Conservation (phyloP, 2,113 vertebrate species). For the Melanerpes formicivorus region DNA sequence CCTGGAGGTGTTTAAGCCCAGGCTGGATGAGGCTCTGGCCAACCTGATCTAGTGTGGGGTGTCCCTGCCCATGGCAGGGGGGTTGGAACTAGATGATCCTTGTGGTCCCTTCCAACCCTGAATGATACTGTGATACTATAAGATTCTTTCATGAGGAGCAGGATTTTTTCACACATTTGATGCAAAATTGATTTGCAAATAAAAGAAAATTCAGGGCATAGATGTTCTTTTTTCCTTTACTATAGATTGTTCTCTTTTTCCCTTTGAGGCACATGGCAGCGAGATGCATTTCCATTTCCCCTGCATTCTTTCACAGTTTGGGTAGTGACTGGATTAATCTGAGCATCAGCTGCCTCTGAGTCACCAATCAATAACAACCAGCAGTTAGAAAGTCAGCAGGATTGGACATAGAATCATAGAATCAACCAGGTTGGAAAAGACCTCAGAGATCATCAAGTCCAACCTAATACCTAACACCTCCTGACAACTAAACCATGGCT, state of each 20-base stretch:
- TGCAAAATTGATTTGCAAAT: neutral
- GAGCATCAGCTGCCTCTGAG: neutral
- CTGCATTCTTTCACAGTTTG: neutral
- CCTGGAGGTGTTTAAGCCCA: too few species aligned
- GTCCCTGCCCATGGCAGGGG: too few species aligned
- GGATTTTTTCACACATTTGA: neutral
- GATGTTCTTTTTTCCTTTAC: too few species aligned
- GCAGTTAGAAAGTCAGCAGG: neutral
- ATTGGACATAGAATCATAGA: neutral
- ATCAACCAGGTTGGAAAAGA: too few species aligned
- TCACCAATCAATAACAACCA: neutral
- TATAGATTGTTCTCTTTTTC: neutral
- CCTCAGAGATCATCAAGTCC: too few species aligned
- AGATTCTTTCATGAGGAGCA: neutral
- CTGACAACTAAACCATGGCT: too few species aligned
- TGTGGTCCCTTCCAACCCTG: too few species aligned
- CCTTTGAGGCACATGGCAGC: neutral
- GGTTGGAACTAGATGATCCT: too few species aligned
- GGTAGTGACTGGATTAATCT: neutral
- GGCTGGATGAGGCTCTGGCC: too few species aligned
- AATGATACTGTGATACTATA: too few species aligned
- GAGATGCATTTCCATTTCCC: neutral
- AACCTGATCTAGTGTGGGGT: too few species aligned
- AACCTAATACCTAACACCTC: too few species aligned
- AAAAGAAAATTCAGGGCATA: neutral